Evolutionary conservation across 2,888 invertebrate genomes (phyloP), one percentile per base, ranked within the genome.

Genomic region (Fragum sueziense): DNA sequence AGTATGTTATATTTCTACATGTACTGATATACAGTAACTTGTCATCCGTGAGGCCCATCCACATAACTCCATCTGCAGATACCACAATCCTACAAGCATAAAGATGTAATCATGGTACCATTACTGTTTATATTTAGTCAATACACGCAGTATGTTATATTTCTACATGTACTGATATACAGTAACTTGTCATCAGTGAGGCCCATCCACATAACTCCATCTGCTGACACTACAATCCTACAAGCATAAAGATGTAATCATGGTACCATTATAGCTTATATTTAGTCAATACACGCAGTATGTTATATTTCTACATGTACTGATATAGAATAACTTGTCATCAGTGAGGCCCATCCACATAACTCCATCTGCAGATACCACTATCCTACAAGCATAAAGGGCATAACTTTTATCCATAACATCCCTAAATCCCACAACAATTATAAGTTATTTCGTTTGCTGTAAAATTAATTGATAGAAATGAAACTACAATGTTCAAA

Each of bases 31-130:
- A 92, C 33, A 93, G 82, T n/a, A 89, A 72, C 67, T 89, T 88
- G 80, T 92, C 91, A 73, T 92, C 91, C 1, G 91, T 92, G 31
- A 93, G 79, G 4, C 92, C 92, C 91, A 93, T 92, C 92, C 92
- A 93, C 79, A 89, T 81, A 7, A 92, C 85, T 9, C 92, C 92
- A 69, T 88, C 87, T 54, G 86, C 82, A 22, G 90, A 88, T 27
- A 89, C 88, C 14, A 88, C 89, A 71, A 88, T 77, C 79, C 90
- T 90, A n/a, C n/a, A n/a, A n/a, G n/a, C n/a, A n/a, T n/a, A n/a
- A n/a, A n/a, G n/a, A n/a, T n/a, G n/a, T n/a, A n/a, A n/a, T n/a
- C n/a, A n/a, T n/a, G n/a, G n/a, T n/a, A n/a, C n/a, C n/a, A n/a
- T n/a, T n/a, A n/a, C n/a, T n/a, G n/a, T n/a, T n/a, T n/a, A n/a